Evolutionary conservation across 2,113 vertebrate genomes (phyloP), one percentile per base, ranked within the genome.

Genomic region (Turdus rufiventris): DNA sequence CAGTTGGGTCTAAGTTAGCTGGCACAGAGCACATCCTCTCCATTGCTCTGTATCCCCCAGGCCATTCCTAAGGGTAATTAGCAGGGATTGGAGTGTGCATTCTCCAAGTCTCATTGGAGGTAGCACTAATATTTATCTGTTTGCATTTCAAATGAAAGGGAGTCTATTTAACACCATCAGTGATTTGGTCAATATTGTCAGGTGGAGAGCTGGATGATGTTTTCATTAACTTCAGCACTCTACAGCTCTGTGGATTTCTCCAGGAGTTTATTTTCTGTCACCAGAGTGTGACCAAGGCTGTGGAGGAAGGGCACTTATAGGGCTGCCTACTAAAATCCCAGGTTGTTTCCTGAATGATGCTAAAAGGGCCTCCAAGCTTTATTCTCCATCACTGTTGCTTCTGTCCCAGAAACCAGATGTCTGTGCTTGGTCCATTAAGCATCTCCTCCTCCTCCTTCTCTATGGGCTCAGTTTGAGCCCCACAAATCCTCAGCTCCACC

Each of bases 91-190:
- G 14, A 68, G 34, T 25, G 14, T 73, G 57, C 31, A 8, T 76
- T 87, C 54, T 93, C 66, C 66, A 63, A 11, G 79, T 72, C 71
- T 92, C 62, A 80, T 76, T 95, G 77, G 80, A 79, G 53, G 60
- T 8, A 91, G 78, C 87, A 77, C 53, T 71, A 88, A 88, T 89
- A 93, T 92, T 93, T 93, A 88, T 87, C 78, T 84, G 78, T 89
- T 95, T 93, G 58, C 86, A 78, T 94, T 97, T 91, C 93, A 80
- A 62, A 89, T 4, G 42, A 60, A 74, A 91, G 45, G 54, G 33
- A 75, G 51, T 76, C 81, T 56, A 14, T 91, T 65, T 82, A 87
- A 78, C 83, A 72, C 45, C 70, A 76, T 67, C 71, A 85, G 42
- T 0, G 0, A 72, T 88, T 91, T 40, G 70, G 84, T 94, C 85